phyloP scores from a whole-genome alignment of 2,888 invertebrate species.

The Gymnoscelis rufifasciata region DNA sequence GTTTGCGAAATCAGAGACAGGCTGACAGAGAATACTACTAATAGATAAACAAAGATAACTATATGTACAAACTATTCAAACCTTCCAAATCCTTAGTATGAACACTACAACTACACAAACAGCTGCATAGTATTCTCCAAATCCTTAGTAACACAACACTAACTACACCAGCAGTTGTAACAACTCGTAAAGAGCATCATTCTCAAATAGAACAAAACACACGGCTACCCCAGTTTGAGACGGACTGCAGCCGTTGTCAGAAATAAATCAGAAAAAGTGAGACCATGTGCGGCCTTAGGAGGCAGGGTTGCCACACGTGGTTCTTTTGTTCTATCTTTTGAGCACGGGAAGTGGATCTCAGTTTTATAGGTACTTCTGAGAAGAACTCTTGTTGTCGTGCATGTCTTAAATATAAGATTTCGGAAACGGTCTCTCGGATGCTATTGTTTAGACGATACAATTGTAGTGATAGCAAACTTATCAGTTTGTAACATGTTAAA shows the following conservation, averaged over 20 bases:
- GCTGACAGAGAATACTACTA: too few relatives aligned
- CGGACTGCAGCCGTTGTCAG: constrained; percentile 50
- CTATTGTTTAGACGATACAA: too few relatives aligned
- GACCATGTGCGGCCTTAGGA: constrained; percentile 42
- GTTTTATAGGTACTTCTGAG: background rate
- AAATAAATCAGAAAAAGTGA: constrained; percentile 47
- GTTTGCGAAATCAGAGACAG: too few relatives aligned
- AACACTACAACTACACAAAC: background rate
- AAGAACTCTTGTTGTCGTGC: too few relatives aligned
- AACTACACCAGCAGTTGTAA: background rate
- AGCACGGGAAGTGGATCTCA: background rate
- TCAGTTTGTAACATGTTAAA: too few relatives aligned
- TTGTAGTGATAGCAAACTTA: too few relatives aligned
- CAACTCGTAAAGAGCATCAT: constrained; percentile 9
- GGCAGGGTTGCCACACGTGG: constrained; percentile 19
- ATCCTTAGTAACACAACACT: background rate
- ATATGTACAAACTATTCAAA: too few relatives aligned
- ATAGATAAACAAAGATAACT: too few relatives aligned
- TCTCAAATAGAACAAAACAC: constrained; percentile 28
- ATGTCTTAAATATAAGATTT: too few relatives aligned
- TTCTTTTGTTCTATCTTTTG: constrained; percentile 4
- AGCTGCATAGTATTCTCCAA: too few relatives aligned
- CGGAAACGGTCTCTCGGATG: too few relatives aligned
- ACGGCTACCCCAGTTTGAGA: constrained; percentile 40
- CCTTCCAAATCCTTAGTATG: too few relatives aligned